Conservation (phyloP, 2,113 vertebrate species). For the Himantopus leucocephalus region DNA sequence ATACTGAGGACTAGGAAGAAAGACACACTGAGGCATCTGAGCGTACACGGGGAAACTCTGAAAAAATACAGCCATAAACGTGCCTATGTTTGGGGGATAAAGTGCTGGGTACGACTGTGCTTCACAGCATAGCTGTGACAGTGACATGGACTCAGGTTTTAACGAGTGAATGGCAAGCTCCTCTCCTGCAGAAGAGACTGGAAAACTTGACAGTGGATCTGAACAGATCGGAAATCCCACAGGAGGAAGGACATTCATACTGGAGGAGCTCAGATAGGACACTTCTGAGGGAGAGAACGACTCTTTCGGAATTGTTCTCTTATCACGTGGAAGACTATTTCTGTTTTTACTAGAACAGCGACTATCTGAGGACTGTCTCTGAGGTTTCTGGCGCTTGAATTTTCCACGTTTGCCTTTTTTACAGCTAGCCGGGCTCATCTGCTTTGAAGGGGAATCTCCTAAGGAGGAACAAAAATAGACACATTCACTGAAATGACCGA, state of each 20-base stretch:
- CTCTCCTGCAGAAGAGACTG: neutral
- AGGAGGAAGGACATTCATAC: slow-evolving; percentile 15
- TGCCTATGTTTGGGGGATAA: slow-evolving; percentile 63
- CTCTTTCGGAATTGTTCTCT: neutral
- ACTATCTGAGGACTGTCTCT: slow-evolving; percentile 63
- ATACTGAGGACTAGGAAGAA: slow-evolving; percentile 39
- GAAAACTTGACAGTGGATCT: slow-evolving; percentile 37
- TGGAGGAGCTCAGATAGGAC: slow-evolving; percentile 56
- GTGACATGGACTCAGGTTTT: neutral
- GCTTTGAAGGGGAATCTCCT: slow-evolving; percentile 69
- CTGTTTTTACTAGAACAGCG: slow-evolving; percentile 41
- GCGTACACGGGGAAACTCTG: slow-evolving; percentile 71
- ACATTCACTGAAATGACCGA: neutral
- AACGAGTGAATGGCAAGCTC: neutral
- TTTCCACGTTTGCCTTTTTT: slow-evolving; percentile 75
- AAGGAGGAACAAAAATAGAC: neutral
- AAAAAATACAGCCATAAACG: slow-evolving; percentile 79
- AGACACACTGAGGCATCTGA: slow-evolving; percentile 24
- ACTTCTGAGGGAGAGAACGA: slow-evolving; percentile 69
- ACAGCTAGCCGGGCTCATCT: slow-evolving; percentile 41
- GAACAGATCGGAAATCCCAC: slow-evolving; percentile 61
- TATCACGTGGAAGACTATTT: slow-evolving; percentile 5
- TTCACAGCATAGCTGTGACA: neutral
- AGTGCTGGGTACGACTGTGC: slow-evolving; percentile 31
- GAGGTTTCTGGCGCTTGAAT: slow-evolving; percentile 78